Base-by-base conservation (phyloP, 2,113 vertebrate genomes). In the Beaufortia kweichowensis region DNA sequence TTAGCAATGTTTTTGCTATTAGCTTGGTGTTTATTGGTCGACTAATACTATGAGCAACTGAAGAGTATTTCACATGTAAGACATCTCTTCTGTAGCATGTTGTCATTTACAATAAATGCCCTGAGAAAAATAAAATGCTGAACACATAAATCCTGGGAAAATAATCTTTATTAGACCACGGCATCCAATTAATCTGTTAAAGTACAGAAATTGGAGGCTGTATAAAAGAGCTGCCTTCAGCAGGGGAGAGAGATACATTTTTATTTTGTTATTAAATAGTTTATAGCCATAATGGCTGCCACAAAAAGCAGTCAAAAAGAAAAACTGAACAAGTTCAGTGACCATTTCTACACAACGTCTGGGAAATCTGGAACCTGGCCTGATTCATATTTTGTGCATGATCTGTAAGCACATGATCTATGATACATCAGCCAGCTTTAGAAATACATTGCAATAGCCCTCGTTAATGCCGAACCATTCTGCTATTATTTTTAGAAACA, bases 81-180 rank as follows among this genome's bases (percentile, higher is more conserved):
- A 41, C 15, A 26, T 72, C 3, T 41, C 24, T 14, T 21, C 21
- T 17, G n/a, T n/a, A 71, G 39, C 68, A 71, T 43, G 4, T 59
- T 59, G 33, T 72, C 53, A 39, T 59, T 43, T 43, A 28, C 24
- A 50, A 53, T 33, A 17, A 69, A 56, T 56, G 11, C 33, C n/a
- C n/a, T 19, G 24, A 29, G 14, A 17, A 31, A 24, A 6, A 74
- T 46, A 61, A 62, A 74, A 74, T 10, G 1, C 19, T 67, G 23
- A 61, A 70, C 62, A 74, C 56, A 7, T 11, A 67, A 66, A 74
- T 33, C 33, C 53, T 74, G 48, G n/a, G 53, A 57, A 83, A 77
- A 79, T 78, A 78, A 23, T 41, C 24, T 83, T 83, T 83, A 77
- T 80, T 80, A 69, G 60, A 17, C 76, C 17, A 63, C 29, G 41